phyloP scores from a whole-genome alignment of 2,797 vertebrate species.

The Acanthurus tractus region DNA sequence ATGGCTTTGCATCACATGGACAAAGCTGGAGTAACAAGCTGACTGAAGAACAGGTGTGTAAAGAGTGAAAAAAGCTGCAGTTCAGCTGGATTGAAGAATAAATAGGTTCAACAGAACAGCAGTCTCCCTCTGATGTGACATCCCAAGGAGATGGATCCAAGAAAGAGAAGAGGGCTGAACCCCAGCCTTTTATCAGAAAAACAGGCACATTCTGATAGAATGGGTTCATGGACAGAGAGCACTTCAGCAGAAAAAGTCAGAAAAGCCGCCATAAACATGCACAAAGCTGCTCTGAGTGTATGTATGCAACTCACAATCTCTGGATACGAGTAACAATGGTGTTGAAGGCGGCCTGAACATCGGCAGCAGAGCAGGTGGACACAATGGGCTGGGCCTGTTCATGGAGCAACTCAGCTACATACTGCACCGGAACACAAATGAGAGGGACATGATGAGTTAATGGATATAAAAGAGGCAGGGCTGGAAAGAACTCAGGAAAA shows the following conservation, averaged over 20 bases:
- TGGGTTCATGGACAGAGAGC: constrained; percentile 37
- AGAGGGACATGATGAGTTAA: constrained; percentile 37
- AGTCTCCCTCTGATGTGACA: constrained; percentile 51
- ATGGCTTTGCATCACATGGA: constrained; percentile 9
- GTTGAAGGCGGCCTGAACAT: constrained; percentile 89
- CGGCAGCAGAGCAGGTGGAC: constrained; percentile 86
- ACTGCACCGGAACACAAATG: constrained; percentile 77
- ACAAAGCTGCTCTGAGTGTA: neutral
- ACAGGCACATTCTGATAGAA: constrained; percentile 39
- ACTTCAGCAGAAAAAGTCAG: constrained; percentile 12
- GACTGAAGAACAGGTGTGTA: constrained; percentile 57
- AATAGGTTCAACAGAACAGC: constrained; percentile 44
- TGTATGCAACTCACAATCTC: constrained; percentile 85
- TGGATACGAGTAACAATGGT: constrained; percentile 89
- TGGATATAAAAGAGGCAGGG: constrained; percentile 18
- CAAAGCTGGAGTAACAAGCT: constrained; percentile 47
- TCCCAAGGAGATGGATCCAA: constrained; percentile 42
- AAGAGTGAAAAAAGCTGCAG: constrained; percentile 27
- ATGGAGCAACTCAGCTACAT: constrained; percentile 84
- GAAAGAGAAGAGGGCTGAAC: constrained; percentile 17
- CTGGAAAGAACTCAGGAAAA: constrained; percentile 25
- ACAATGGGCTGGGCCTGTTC: constrained; percentile 87
- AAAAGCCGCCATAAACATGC: constrained; percentile 41
- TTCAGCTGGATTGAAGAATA: constrained; percentile 42
- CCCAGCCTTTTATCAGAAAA: constrained; percentile 42